phyloP scores from a whole-genome alignment of 2,113 vertebrate genomes.

The Ciconia maguari region DNA sequence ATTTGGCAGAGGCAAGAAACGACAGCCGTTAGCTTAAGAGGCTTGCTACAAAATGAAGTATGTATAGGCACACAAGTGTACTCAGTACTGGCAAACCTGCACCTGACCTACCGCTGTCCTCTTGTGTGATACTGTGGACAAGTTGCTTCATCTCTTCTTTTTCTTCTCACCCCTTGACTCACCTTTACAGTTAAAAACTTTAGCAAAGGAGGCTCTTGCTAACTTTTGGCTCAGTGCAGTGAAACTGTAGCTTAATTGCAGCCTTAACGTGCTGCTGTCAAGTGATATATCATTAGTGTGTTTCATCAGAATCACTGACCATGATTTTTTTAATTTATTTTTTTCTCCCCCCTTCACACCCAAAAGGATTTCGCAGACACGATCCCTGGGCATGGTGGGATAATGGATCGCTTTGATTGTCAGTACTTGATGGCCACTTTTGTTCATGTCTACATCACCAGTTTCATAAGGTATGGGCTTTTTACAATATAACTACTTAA shows the following conservation, averaged over 20 bases:
- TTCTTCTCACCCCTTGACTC: not conserved
- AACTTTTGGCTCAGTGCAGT: not conserved
- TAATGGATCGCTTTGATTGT: constrained; percentile 98
- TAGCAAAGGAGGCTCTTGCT: not conserved
- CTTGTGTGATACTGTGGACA: not conserved
- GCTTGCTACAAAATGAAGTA: not conserved
- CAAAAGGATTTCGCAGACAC: constrained; percentile 94
- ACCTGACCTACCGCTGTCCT: not conserved
- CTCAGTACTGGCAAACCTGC: not conserved
- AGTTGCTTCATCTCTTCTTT: not conserved
- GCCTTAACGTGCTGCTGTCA: not conserved
- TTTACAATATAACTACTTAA: not conserved
- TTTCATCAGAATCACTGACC: not conserved
- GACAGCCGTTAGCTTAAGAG: not conserved
- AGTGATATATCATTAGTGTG: fast-evolving
- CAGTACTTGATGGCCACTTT: constrained; percentile 99
- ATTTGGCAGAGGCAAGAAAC: not conserved
- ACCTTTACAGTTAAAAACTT: not conserved
- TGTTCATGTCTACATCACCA: constrained; percentile 96
- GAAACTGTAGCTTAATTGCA: not conserved
- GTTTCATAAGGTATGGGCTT: constrained; percentile 90
- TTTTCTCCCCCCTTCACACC: not conserved
- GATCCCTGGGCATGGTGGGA: constrained; percentile 96
- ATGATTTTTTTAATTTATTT: not conserved
- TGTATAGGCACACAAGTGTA: not conserved